phyloP scores from a whole-genome alignment of 1,140 invertebrate species.

The Anoplolepis gracilipes region DNA sequence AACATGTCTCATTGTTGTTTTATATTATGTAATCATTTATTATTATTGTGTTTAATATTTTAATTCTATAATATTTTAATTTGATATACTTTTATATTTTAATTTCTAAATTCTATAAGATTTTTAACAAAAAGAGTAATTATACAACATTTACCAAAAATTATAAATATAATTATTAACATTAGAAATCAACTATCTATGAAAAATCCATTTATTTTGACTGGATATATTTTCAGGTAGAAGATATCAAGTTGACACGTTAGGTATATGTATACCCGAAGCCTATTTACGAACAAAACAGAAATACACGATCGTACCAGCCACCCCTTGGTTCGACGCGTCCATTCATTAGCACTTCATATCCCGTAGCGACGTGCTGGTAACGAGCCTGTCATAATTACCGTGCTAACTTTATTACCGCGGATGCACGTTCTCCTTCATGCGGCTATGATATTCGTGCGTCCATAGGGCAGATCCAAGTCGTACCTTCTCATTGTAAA shows the following conservation, averaged over 20 bases:
- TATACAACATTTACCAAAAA: neutral
- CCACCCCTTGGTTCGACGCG: constrained; percentile 82
- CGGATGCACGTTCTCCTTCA: constrained; percentile 72
- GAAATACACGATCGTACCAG: constrained; percentile 81
- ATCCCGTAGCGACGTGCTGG: constrained; percentile 82
- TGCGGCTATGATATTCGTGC: constrained; percentile 71
- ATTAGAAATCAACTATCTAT: neutral
- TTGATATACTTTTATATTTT: neutral
- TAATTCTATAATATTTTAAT: neutral
- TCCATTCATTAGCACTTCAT: constrained; percentile 85
- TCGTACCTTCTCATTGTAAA: constrained; percentile 58
- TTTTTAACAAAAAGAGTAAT: neutral
- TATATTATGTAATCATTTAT: neutral
- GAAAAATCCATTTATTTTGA: neutral
- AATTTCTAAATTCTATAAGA: constrained; percentile 5
- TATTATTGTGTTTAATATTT: neutral
- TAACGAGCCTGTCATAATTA: constrained; percentile 86
- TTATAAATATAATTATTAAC: neutral
- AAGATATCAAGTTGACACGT: neutral
- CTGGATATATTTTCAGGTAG: constrained; percentile 3
- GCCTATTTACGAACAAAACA: constrained; percentile 77
- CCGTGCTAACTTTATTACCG: constrained; percentile 83
- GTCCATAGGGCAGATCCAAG: constrained; percentile 73
- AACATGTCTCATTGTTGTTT: neutral
- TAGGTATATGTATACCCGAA: constrained; percentile 43